phyloP scores from a whole-genome alignment of 2,797 vertebrate genomes.

The Halcyon smyrnensis region DNA sequence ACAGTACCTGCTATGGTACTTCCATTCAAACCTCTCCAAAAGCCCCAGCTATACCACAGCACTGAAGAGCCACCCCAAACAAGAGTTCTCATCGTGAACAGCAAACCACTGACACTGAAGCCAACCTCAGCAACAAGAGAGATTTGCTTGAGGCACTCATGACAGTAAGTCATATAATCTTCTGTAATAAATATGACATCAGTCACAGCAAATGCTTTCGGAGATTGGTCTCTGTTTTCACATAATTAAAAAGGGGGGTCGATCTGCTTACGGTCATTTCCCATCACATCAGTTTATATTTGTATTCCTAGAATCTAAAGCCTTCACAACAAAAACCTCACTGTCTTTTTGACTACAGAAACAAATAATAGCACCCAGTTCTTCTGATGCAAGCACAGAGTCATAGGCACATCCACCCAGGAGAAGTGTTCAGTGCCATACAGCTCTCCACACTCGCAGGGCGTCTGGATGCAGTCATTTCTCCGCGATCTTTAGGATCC shows the following conservation, averaged over 20 bases:
- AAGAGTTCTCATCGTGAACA: not conserved
- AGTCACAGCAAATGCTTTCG: not conserved
- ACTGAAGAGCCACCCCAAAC: not conserved
- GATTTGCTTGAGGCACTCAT: not conserved
- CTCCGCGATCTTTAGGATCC: not conserved
- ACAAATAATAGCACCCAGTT: not conserved
- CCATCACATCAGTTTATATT: not conserved
- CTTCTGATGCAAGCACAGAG: not conserved
- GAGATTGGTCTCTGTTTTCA: not conserved
- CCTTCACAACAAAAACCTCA: not conserved
- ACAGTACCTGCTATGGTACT: not conserved
- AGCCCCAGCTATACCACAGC: not conserved
- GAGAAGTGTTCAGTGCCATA: not conserved
- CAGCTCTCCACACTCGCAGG: not conserved
- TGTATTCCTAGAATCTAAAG: not conserved
- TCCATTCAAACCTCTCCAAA: not conserved
- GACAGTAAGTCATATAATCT: not conserved
- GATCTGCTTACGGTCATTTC: not conserved
- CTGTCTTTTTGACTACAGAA: not conserved
- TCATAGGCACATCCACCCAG: not conserved
- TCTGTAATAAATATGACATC: not conserved
- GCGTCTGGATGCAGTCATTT: not conserved
- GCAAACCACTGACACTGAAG: not conserved
- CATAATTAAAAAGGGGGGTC: not conserved
- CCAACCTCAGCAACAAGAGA: not conserved